phyloP scores from a whole-genome alignment of 2,888 invertebrate genomes.

The Labia minor region DNA sequence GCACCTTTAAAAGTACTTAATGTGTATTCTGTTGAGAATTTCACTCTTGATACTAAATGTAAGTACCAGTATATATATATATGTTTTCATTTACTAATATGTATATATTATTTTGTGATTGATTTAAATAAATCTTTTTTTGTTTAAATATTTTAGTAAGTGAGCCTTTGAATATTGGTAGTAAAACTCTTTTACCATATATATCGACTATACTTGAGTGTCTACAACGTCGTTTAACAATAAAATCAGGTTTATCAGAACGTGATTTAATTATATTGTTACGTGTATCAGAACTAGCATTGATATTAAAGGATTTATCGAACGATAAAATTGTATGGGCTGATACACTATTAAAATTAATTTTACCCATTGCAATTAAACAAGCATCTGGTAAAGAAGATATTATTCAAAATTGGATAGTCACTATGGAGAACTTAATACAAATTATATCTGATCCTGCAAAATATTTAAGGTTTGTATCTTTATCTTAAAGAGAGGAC shows the following conservation, averaged over 20 bases:
- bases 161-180: slow-evolving; percentile 55
- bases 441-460: slow-evolving; percentile 54
- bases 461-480: slow-evolving; percentile 48
- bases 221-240: slow-evolving; percentile 53
- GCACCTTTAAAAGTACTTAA: slow-evolving; percentile 17
- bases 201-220: slow-evolving; percentile 58
- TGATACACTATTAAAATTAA: slow-evolving; percentile 54
- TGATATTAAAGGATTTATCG: slow-evolving; percentile 35
- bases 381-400: slow-evolving; percentile 54
- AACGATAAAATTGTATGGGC: slow-evolving; percentile 44
- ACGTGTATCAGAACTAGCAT: slow-evolving; percentile 62
- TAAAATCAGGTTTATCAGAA: slow-evolving; percentile 50
- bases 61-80: too few species aligned
- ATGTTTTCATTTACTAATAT: too few species aligned
- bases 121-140: too few species aligned
- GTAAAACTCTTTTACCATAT: slow-evolving; percentile 61
- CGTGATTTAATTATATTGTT: slow-evolving; percentile 64
- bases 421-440: slow-evolving; percentile 63
- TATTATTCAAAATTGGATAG: slow-evolving; percentile 55
- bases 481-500: too few species aligned
- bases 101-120: too few species aligned
- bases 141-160: slow-evolving; percentile 26
- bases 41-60: slow-evolving; percentile 7
- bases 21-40: slow-evolving; percentile 14
- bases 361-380: slow-evolving; percentile 59